phyloP scores from a whole-genome alignment of 2,797 vertebrate species.

The Sebastes diploproa region DNA sequence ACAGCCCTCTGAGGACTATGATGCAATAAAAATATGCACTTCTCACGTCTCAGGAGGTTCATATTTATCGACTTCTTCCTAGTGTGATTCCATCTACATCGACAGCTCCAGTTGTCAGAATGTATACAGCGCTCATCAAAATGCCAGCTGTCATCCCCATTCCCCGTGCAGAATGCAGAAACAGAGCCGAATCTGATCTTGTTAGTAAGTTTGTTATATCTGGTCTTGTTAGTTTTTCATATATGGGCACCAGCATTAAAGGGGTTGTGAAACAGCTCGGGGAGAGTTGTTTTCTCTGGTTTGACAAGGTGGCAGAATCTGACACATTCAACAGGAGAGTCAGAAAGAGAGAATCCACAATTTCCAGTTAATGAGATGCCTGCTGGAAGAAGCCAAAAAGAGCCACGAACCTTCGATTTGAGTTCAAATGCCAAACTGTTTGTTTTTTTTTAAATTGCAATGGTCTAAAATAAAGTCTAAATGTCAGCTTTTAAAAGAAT shows the following conservation, averaged over 20 bases:
- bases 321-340: not conserved
- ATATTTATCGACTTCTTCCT: conserved; percentile 2
- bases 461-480: not conserved
- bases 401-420: not conserved
- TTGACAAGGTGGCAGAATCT: conserved; percentile 22
- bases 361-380: conserved; percentile 31
- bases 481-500: not conserved
- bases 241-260: not conserved
- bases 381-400: not conserved
- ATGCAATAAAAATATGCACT: not conserved
- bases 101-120: not conserved
- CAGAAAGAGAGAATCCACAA: conserved; percentile 16
- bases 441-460: not conserved
- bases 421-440: not conserved
- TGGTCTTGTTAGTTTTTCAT: conserved; percentile 30
- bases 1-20: not conserved
- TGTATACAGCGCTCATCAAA: not conserved
- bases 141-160: conserved; percentile 4
- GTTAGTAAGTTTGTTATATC: conserved; percentile 15
- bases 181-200: not conserved
- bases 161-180: not conserved
- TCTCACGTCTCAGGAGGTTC: not conserved
- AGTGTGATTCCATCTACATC: not conserved
- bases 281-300: not conserved
- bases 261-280: not conserved